Evolutionary conservation across 2,113 vertebrate species (phyloP).

Genomic region (Xyliphius kryptos): DNA sequence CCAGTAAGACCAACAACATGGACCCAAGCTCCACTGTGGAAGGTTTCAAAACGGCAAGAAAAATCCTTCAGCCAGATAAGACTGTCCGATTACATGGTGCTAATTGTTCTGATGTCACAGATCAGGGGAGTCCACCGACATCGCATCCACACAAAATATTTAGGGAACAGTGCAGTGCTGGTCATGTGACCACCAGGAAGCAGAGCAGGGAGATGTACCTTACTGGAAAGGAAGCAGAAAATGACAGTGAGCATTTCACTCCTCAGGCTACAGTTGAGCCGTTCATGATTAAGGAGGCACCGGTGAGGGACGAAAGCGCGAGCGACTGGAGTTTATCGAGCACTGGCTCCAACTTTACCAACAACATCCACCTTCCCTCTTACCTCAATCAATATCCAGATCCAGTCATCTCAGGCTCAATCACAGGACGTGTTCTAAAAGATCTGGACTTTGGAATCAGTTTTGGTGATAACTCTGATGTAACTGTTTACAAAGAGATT

Average conservation of each 20-base stretch:
- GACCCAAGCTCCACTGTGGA: conserved; percentile 7
- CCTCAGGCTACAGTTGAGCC: conserved; percentile 22
- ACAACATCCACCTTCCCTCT: conserved; percentile 26
- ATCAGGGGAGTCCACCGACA: not conserved
- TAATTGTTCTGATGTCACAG: not conserved
- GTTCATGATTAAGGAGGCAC: conserved; percentile 56
- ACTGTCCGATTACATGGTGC: conserved; percentile 21
- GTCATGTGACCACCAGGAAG: too few species aligned
- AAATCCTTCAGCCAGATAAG: conserved; percentile 15
- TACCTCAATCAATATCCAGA: conserved; percentile 40
- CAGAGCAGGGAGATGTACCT: conserved; percentile 42
- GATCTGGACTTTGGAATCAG: conserved; percentile 39
- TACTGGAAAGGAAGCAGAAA: conserved; percentile 37
- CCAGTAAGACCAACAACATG: conserved; percentile 27
- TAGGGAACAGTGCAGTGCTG: too few species aligned
- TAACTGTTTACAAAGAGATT: too few species aligned
- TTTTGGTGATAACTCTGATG: conserved; percentile 39
- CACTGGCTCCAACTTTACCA: conserved; percentile 39
- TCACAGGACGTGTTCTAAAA: conserved; percentile 13
- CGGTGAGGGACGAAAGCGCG: conserved; percentile 65
- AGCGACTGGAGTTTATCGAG: conserved; percentile 56
- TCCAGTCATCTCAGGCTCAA: conserved; percentile 29
- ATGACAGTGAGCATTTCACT: not conserved
- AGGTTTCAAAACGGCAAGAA: conserved; percentile 5
- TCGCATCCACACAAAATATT: too few species aligned